phyloP scores from a whole-genome alignment of 2,113 vertebrate species.

The Stegostoma tigrinum region DNA sequence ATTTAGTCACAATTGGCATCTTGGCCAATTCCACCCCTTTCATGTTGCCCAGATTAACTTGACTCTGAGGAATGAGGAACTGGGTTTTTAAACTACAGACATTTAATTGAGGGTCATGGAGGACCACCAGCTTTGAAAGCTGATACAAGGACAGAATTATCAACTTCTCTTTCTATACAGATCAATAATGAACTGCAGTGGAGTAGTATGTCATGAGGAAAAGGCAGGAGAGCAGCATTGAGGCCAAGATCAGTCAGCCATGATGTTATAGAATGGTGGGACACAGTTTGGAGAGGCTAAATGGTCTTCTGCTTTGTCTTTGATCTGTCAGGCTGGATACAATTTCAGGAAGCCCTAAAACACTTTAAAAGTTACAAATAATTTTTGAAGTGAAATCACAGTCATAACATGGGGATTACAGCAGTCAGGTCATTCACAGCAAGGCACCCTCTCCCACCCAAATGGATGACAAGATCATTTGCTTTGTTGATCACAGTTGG shows the following conservation, averaged over 20 bases:
- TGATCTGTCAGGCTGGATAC: not conserved
- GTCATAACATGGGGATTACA: not conserved
- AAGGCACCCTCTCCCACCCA: not conserved
- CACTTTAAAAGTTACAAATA: not conserved
- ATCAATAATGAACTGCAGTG: too few species aligned
- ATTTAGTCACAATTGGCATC: not conserved
- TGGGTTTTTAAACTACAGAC: not conserved
- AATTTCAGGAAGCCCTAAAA: not conserved
- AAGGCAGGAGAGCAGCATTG: too few species aligned
- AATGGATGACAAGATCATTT: too few species aligned
- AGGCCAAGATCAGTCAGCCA: too few species aligned
- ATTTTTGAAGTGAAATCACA: not conserved
- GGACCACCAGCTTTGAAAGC: not conserved
- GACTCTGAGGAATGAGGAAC: not conserved
- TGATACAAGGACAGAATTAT: not conserved
- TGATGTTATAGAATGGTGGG: too few species aligned
- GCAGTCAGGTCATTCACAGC: not conserved
- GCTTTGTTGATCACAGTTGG: not conserved
- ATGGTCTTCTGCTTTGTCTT: too few species aligned
- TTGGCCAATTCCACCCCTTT: not conserved
- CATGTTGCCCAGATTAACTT: too few species aligned
- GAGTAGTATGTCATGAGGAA: too few species aligned
- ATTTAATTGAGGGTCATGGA: not conserved
- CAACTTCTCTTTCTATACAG: too few species aligned
- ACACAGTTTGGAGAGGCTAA: too few species aligned